Base-by-base conservation (phyloP, 1,140 invertebrate genomes). In the Drosophila tristis region DNA sequence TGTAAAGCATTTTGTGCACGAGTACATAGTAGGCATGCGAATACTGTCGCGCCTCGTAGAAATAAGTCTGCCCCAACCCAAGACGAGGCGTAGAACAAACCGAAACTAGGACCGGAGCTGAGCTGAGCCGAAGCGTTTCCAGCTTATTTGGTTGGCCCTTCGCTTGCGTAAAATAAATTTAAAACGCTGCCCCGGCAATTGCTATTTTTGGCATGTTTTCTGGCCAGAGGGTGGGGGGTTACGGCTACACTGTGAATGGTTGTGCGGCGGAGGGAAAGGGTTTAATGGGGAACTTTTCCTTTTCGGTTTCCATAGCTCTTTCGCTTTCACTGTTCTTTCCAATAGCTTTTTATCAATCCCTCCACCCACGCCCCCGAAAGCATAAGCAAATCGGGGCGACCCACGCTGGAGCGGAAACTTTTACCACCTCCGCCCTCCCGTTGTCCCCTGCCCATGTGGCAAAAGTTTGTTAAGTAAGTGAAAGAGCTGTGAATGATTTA, bases 401-500 rank as follows among this genome's bases (percentile, higher is more conserved):
- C 20, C 42, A 49, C 23, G 23, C 43, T 11, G 26, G 23, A 65
- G 44, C 16, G 35, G 23, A 73, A 73, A 73, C 29, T 73, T 73
- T 72, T 49, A 54, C 55, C 67, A 68, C 55, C 68, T 1, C 13
- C 7, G 1, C 35, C 5, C 25, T 0, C 11, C 15, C 47, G 3
- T n/a, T 5, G 3, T 15, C 15, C 2, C 16, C 15, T 26, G 5
- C 5, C 48, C 49, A 44, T 81, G 79, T 71, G 79, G 74, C 82
- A 71, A 87, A 87, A 87, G 84, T 87, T 87, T 79, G 82, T 89
- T 87, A 87, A 87, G 84, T 87, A 87, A 87, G 82, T 87, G 82
- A 87, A 87, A 87, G 84, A 82, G 84, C 82, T 87, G 84, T 87
- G 79, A 87, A 87, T 87, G 82, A 87, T 87, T 87, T 87, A 87